Percentiles rank a stretch among this genome's conserved stretches.
These are phyloP conservation scores for Prunella strophiata DNA, from an alignment of 2,797 vertebrate genomes.

Conservation along the genomic window DNA sequence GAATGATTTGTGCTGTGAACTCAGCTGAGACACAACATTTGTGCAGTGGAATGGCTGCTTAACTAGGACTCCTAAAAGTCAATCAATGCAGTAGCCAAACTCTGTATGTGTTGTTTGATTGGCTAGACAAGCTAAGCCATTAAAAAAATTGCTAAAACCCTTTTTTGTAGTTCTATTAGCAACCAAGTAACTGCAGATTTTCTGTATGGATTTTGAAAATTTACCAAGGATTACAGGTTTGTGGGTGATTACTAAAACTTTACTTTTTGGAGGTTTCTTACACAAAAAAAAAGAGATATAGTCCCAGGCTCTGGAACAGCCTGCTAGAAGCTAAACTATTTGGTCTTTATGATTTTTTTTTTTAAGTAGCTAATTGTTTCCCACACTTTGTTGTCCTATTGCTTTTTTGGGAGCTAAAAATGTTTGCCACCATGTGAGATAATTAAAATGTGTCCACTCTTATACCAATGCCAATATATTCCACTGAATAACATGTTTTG, in stretches of 20 bases:
- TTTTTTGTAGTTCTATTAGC: background rate
- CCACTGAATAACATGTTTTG: background rate
- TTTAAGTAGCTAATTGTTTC: background rate
- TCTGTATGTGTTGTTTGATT: background rate
- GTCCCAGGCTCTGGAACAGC: background rate
- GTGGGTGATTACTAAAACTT: background rate
- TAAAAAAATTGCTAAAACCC: background rate
- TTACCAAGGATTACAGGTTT: background rate
- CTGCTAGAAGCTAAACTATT: background rate
- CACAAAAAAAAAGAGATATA: background rate
- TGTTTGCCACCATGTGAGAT: background rate
- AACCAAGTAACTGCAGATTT: background rate
- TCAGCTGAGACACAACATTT: slow-evolving; percentile 46
- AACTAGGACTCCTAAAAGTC: slow-evolving; percentile 19
- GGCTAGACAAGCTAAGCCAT: background rate
- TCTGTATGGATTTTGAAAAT: background rate
- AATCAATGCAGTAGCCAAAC: slow-evolving; percentile 2
- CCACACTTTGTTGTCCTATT: background rate
- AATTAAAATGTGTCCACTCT: background rate
- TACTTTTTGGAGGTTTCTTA: background rate
- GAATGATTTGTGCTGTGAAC: slow-evolving; percentile 56
- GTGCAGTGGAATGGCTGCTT: slow-evolving; percentile 12
- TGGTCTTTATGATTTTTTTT: background rate
- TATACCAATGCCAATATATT: background rate
- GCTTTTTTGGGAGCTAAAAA: background rate